Evolutionary conservation across 2,888 invertebrate genomes (phyloP), one percentile per base, ranked within the genome.

Genomic region (Ischnus inquisitorius): DNA sequence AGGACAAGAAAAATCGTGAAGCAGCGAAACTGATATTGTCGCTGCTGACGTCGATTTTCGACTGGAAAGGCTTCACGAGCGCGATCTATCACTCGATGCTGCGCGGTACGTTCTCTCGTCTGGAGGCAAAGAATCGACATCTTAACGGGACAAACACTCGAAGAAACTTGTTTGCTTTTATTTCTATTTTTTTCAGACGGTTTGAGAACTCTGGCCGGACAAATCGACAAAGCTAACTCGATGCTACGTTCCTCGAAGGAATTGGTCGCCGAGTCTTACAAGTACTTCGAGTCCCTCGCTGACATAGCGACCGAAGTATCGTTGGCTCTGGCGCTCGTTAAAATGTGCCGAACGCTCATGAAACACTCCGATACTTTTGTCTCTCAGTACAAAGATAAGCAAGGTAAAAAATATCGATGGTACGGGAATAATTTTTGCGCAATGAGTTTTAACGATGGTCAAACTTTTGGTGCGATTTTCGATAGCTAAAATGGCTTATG

Each of bases 41-140:
- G 39, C 92, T 96, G 64, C 92, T 95, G n/a, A 94, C 95, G 3
- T 94, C 94, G 68, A 95, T 95, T 88, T 96, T 96, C 82, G 95
- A 95, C 90, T 95, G 96, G 96, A 94, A 95, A 91, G 95, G 95
- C 77, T 96, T 96, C 89, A 94, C 94, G 84, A 95, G 94, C 88
- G 94, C 90, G 8, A 90, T 89, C 19, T 91, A 93, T 74, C 89
- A 90, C 54, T 82, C 82, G 16, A 87, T 93, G 77, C 87, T 94
- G 41, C 89, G 92, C 80, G 92, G 94, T 93, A 85, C 19, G 74
- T 85, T 34, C 39, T 39, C 51, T 6, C 34, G 6, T 6, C 8
- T 34, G 34, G 4, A 34, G 5, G 34, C 8, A 34, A 34, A 4
- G 4, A 8, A 34, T 34, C 4, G 8, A 34, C 8, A 6, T 34